Evolutionary conservation across 1,140 invertebrate genomes (phyloP), one percentile per base, ranked within the genome.

Genomic region (Drosophila triauraria): DNA sequence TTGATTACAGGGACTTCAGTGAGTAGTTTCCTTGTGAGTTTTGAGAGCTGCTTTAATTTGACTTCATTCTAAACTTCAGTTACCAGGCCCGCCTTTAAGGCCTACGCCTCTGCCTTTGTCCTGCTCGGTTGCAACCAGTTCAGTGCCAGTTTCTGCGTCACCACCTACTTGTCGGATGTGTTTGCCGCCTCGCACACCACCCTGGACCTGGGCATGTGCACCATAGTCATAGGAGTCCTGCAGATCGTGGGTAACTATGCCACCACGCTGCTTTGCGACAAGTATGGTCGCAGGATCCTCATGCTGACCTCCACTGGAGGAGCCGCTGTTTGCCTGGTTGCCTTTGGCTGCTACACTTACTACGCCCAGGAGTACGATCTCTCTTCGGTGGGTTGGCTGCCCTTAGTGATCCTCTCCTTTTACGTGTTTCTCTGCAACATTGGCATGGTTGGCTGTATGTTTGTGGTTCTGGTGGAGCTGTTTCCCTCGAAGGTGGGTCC

Each of bases 101-200:
- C 75, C 25, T 86, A 86, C 38, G 48, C 48, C 9, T 58, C 75
- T 0, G 72, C 80, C 0, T n/a, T 51, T 2, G 75, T 78, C 8
- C 40, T 91, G n/a, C 44, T 88, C 1, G 27, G 63, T 7, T 8
- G 27, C 6, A 76, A 84, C 46, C 81, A 82, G 8, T 84, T 86
- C 2, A 81, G 78, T 6, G 82, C 72, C 35, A 82, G 78, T 13
- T 91, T 83, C 35, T 72, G 82, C 35, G 53, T 92, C 8, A 81
- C 75, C 40, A 83, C 65, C 13, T 92, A 92, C 15, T 42, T 87
- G 42, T 32, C 91, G 35, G 93, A 93, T 1, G 97, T 96, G 75
- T 97, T 96, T 83, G 77, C 92, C 0, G 93, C 93, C 6, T 94
- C 96, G 0, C 94, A 95, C 2, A 94, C 94, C 2, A 91, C 81